These are phyloP conservation scores for Balaeniceps rex DNA, from an alignment of 2,113 vertebrate genomes.

Conservation along the genomic window DNA sequence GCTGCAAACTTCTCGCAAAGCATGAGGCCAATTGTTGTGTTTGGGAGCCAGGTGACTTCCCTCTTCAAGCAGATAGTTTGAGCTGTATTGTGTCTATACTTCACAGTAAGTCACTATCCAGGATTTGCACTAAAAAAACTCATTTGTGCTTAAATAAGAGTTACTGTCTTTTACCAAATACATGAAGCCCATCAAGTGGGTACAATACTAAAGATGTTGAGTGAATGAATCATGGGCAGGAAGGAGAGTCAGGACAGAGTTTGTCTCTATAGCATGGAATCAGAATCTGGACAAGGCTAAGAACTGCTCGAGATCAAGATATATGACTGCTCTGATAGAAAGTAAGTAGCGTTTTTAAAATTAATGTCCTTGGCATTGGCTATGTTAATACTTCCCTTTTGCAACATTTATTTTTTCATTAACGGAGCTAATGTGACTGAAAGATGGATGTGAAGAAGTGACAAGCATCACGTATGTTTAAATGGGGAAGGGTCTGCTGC, in stretches of 20 bases:
- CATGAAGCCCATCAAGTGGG: not conserved
- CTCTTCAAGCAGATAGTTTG: not conserved
- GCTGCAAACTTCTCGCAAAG: not conserved
- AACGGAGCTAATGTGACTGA: not conserved
- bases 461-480: not conserved
- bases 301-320: constrained; percentile 2
- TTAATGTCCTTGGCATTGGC: not conserved
- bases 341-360: constrained; percentile 43
- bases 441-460: constrained; percentile 9
- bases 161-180: not conserved
- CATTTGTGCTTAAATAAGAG: not conserved
- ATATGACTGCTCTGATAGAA: not conserved
- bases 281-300: not conserved
- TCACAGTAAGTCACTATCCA: not conserved
- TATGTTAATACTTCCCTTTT: constrained; percentile 45
- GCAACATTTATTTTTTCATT: constrained; percentile 63
- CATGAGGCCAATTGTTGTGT: not conserved
- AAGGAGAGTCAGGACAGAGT: not conserved
- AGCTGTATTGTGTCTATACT: not conserved
- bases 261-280: not conserved
- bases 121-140: not conserved
- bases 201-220: not conserved
- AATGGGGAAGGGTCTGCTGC: not conserved
- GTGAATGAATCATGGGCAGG: not conserved
- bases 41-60: not conserved